These are phyloP conservation scores for Ammospiza caudacuta DNA, from an alignment of 2,113 vertebrate genomes.

Conservation along the genomic window DNA sequence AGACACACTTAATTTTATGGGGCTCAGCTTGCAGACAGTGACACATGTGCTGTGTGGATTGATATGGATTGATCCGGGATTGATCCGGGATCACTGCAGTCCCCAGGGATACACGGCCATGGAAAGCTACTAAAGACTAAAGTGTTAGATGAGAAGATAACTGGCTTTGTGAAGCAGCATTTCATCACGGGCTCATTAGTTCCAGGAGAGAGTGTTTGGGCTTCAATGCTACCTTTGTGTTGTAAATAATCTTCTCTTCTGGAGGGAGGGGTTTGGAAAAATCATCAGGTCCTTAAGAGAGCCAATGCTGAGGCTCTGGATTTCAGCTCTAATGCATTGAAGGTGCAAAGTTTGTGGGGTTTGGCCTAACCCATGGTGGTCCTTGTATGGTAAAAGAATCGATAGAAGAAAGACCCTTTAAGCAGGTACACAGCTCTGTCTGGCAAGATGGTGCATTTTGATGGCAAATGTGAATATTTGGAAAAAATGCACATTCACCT, in stretches of 20 bases:
- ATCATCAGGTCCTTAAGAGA: not conserved
- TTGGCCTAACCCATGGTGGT: not conserved
- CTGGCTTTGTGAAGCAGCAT: constrained; percentile 66
- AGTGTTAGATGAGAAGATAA: not conserved
- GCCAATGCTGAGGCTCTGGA: not conserved
- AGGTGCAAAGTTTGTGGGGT: not conserved
- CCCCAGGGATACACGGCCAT: not conserved
- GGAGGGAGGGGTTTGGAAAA: not conserved
- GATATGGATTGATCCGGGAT: not conserved
- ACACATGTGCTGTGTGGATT: not conserved
- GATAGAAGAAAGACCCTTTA: not conserved
- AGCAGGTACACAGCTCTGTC: accelerated
- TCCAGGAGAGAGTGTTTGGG: not conserved
- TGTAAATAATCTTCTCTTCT: not conserved
- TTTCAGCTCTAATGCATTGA: not conserved
- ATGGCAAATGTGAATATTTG: not conserved
- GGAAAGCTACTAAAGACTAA: constrained; percentile 1
- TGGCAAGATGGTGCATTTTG: not conserved
- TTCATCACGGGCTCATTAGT: constrained; percentile 79
- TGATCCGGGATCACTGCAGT: accelerated
- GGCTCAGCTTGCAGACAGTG: not conserved
- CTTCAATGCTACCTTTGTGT: constrained; percentile 83
- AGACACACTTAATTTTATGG: not conserved
- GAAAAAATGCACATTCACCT: not conserved
- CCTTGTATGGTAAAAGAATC: not conserved